Base-by-base conservation (phyloP, 2,888 invertebrate species). In the Phalangium opilio region DNA sequence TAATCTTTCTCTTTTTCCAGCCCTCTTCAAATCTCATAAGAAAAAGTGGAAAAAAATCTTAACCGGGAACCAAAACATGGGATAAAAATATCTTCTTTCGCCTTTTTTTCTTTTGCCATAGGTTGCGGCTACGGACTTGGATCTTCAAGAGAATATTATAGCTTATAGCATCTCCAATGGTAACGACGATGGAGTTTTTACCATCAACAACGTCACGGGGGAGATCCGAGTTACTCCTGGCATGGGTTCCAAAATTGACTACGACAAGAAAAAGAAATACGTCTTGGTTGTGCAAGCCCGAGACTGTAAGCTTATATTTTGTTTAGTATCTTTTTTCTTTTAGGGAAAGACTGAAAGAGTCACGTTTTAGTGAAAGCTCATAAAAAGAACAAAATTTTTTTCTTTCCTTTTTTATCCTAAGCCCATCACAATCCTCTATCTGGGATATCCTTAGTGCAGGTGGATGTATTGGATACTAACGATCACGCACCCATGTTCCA, bases 401-500 rank as follows among this genome's bases (percentile, higher is more conserved):
- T 35, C 11, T 19, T 19, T 17, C 18, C 1, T 14, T 2, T 20
- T 17, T 34, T 43, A n/a, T n/a, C n/a, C 45, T 35, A 21, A 54
- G 54, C 57, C 8, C 57, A 57, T 33, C 39, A 49, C 5, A 53
- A 53, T 3, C 54, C 58, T 5, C 43, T 58, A 8, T 53, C 49
- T 36, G 57, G 56, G 15, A 41, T 58, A 18, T 51, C 58, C 12
- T 56, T 58, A 50, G 70, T 83, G 1, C 79, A 77, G 11, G 74
- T 87, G 27, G 70, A 77, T 46, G 83, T 87, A 1, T 81, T 83
- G 50, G 87, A 89, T 61, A 83, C 83, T 51, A 87, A 89, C 60
- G 87, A 87, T 60, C 86, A 86, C 60, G 74, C 84, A 3, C 90
- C 91, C 0, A 65, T 75, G 48, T 90, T 91, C 63, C 78, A 79